A percentile compares a stretch with the other conserved stretches of the same genome.
Evolutionary conservation across 2,113 vertebrate genomes (phyloP).

Genomic region (Brachirus orientalis): DNA sequence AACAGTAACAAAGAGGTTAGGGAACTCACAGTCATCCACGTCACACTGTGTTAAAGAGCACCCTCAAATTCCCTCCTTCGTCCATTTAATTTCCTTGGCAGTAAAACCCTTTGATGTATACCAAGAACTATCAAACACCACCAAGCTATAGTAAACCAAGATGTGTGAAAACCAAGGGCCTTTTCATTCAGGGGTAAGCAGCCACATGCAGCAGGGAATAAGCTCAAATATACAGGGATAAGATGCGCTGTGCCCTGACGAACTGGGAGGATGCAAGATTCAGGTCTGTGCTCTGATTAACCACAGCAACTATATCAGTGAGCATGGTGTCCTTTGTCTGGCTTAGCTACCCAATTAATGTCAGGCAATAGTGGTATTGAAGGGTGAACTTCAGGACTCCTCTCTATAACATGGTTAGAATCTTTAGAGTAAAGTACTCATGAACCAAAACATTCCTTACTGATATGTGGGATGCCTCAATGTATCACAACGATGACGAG

Average conservation of each 20-base stretch:
- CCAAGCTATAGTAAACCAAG: background rate
- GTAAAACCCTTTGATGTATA: conserved; percentile 56
- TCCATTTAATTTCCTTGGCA: conserved; percentile 44
- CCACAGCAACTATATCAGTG: background rate
- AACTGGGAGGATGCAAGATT: background rate
- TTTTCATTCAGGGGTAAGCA: conserved; percentile 34
- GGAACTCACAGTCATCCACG: conserved; percentile 50
- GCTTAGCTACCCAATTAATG: background rate
- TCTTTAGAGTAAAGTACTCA: background rate
- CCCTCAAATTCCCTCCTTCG: conserved; percentile 30
- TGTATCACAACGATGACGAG: too few species aligned
- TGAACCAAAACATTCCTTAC: background rate
- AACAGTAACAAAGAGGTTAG: conserved; percentile 66
- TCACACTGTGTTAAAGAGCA: conserved; percentile 63
- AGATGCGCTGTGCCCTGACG: background rate
- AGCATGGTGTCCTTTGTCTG: background rate
- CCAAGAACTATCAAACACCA: conserved; percentile 32
- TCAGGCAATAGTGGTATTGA: background rate
- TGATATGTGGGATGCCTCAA: background rate
- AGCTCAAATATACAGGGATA: background rate
- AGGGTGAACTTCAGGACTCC: background rate
- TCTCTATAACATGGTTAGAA: background rate
- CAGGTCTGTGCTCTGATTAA: background rate
- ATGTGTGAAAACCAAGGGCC: conserved; percentile 12
- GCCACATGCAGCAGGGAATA: background rate